A percentile compares a stretch with the other conserved stretches of the same genome.
phyloP scores from a whole-genome alignment of 2,888 invertebrate species.

The Cotesia congregata region DNA sequence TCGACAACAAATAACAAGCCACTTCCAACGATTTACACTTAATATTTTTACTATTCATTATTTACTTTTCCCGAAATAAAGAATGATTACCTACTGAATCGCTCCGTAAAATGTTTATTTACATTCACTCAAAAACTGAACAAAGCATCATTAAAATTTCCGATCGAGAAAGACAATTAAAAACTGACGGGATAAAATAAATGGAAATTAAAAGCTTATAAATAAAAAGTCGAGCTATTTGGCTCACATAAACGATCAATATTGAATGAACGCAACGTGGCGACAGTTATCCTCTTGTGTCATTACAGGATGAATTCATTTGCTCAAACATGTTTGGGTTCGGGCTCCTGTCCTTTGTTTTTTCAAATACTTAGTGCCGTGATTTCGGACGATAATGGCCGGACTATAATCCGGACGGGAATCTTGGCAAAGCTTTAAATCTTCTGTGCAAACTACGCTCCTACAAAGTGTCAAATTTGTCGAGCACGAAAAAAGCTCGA shows the following conservation, averaged over 20 bases:
- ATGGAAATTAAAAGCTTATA: not conserved
- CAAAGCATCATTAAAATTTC: too few relatives aligned
- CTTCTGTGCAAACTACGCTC: conserved; percentile 25
- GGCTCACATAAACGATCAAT: conserved; percentile 18
- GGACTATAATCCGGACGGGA: not conserved
- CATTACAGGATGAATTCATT: not conserved
- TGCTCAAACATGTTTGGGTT: not conserved
- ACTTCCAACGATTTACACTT: too few relatives aligned
- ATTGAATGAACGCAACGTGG: conserved; percentile 21
- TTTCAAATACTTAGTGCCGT: conserved; percentile 9
- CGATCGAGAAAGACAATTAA: not conserved
- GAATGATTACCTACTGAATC: too few relatives aligned
- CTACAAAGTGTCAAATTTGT: conserved; percentile 36
- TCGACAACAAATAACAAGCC: too few relatives aligned
- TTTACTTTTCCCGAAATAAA: too few relatives aligned
- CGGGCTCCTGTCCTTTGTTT: too few relatives aligned
- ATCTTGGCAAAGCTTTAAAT: conserved; percentile 30
- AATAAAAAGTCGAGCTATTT: conserved; percentile 5
- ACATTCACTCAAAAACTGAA: too few relatives aligned
- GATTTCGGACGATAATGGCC: conserved; percentile 24
- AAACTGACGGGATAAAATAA: not conserved
- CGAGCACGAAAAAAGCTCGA: conserved; percentile 2
- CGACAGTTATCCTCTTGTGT: conserved; percentile 15
- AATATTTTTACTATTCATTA: too few relatives aligned
- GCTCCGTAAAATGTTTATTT: too few relatives aligned